phyloP scores from a whole-genome alignment of 2,797 vertebrate genomes.

The Tarsius wallacei region DNA sequence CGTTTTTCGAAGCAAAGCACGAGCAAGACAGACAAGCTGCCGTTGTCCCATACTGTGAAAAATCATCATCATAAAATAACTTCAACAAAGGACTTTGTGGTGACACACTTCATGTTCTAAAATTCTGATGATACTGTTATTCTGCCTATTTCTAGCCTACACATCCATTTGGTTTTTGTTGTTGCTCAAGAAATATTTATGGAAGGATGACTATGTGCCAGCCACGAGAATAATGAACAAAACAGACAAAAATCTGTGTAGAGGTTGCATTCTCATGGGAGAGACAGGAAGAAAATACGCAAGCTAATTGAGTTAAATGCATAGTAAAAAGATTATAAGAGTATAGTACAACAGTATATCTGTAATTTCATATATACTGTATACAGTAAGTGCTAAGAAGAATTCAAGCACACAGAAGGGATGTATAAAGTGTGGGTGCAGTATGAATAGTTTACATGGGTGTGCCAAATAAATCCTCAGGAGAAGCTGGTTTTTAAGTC shows the following conservation, averaged over 20 bases:
- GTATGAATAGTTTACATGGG: not conserved
- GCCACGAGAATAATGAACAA: not conserved
- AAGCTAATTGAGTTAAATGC: not conserved
- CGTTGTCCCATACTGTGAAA: conserved; percentile 87
- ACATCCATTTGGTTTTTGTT: not conserved
- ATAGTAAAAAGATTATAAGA: not conserved
- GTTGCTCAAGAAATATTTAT: not conserved
- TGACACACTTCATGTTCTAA: not conserved
- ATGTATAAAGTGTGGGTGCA: not conserved
- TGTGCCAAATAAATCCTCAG: not conserved
- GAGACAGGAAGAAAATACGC: not conserved
- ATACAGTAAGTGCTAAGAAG: not conserved
- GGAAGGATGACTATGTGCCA: not conserved
- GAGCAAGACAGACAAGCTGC: conserved; percentile 90
- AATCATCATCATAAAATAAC: not conserved
- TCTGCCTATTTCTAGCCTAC: not conserved
- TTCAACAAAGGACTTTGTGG: not conserved
- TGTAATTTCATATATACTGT: not conserved
- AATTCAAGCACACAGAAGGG: not conserved
- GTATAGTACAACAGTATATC: not conserved
- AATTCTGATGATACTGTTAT: not conserved
- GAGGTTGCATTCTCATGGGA: not conserved
- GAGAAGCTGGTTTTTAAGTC: not conserved
- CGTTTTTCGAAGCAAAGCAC: conserved; percentile 88
- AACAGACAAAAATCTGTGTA: not conserved